phyloP scores from a whole-genome alignment of 2,888 invertebrate species.

The Ctenicera cuprea region DNA sequence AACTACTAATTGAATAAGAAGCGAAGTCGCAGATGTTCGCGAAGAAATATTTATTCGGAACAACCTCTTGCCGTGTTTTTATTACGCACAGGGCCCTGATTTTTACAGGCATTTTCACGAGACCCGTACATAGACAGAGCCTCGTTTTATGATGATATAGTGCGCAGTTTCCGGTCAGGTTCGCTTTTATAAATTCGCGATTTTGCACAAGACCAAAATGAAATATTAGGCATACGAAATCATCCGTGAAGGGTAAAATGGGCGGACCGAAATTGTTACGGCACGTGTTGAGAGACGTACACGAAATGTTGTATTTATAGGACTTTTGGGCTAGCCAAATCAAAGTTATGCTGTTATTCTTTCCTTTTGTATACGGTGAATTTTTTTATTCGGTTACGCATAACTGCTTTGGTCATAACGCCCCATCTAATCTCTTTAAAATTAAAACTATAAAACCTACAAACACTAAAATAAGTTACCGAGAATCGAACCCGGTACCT shows the following conservation, averaged over 20 bases:
- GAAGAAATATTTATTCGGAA: conserved; percentile 25
- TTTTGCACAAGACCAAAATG: conserved; percentile 10
- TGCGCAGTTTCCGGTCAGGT: conserved; percentile 32
- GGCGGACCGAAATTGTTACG: neutral
- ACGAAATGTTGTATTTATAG: neutral
- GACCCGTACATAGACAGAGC: neutral
- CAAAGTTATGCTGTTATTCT: no score
- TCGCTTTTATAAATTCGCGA: conserved; percentile 31
- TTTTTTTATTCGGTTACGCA: no score
- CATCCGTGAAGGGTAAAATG: conserved; percentile 19
- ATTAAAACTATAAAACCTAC: no score
- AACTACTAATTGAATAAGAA: conserved; percentile 40
- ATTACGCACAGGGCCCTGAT: conserved; percentile 29
- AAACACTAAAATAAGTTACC: no score
- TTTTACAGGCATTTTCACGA: conserved; percentile 19
- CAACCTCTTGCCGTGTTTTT: conserved; percentile 28
- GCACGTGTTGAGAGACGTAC: neutral
- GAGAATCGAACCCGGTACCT: no score
- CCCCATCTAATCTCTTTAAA: no score
- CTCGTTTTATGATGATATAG: conserved; percentile 31
- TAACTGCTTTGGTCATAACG: no score
- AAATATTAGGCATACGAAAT: conserved; percentile 31
- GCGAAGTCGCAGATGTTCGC: conserved; percentile 38
- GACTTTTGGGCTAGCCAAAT: no score
- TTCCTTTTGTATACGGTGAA: no score